Evolutionary conservation across 2,888 invertebrate genomes (phyloP).

Genomic region (Mimas tiliae): DNA sequence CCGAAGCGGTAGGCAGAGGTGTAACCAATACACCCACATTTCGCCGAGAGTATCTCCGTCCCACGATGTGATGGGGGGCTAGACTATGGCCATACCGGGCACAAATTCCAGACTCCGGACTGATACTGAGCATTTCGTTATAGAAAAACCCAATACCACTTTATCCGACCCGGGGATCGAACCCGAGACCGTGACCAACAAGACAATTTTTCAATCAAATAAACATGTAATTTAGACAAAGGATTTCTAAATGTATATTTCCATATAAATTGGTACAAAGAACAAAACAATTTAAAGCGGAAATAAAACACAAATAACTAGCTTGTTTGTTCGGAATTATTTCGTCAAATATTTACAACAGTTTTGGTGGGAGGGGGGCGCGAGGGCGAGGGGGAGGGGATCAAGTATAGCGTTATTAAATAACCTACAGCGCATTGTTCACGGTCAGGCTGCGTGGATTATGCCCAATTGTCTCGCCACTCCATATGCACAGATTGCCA

Average conservation of each 20-base stretch:
- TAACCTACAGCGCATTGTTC: conserved; percentile 67
- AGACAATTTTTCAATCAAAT: too few species aligned
- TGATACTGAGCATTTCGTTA: too few species aligned
- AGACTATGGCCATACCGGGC: too few species aligned
- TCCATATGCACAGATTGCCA: conserved; percentile 38
- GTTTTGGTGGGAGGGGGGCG: conserved; percentile 34
- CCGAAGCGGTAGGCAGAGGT: too few species aligned
- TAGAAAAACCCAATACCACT: too few species aligned
- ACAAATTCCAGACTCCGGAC: too few species aligned
- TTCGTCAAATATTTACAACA: conserved; percentile 51
- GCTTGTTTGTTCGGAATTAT: conserved; percentile 71
- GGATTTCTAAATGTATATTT: background rate
- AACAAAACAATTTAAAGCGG: conserved; percentile 35
- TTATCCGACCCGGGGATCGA: too few species aligned
- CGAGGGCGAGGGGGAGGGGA: conserved; percentile 31
- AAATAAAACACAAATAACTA: conserved; percentile 73
- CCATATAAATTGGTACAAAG: conserved; percentile 14
- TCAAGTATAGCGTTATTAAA: conserved; percentile 51
- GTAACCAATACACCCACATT: too few species aligned
- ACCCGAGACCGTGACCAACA: too few species aligned
- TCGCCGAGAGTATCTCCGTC: too few species aligned
- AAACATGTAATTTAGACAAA: background rate
- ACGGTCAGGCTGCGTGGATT: conserved; percentile 64
- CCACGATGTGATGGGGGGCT: too few species aligned
- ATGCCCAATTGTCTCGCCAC: conserved; percentile 65